phyloP scores from a whole-genome alignment of 1,140 invertebrate species.

The Ceratitis capitata region DNA sequence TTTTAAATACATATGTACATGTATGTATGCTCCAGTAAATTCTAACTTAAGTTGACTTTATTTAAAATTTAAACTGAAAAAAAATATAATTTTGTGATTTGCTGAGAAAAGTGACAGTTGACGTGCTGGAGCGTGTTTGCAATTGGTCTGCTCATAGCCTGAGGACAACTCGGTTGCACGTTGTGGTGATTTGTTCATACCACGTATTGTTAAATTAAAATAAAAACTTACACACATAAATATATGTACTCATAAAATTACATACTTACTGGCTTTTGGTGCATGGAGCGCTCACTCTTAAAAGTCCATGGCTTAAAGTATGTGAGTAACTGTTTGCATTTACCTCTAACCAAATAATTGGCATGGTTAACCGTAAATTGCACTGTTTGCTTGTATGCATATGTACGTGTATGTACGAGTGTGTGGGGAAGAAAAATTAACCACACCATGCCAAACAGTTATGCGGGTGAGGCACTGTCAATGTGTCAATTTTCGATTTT shows the following conservation, averaged over 20 bases:
- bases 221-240: background rate
- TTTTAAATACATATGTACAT: background rate
- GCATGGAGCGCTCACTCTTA: background rate
- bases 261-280: background rate
- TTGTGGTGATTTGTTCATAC: background rate
- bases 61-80: no score
- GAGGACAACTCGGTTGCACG: background rate
- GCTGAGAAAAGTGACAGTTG: conserved; percentile 12
- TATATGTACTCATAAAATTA: background rate
- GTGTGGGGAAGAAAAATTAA: background rate
- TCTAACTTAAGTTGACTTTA: background rate
- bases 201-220: no score
- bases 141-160: background rate
- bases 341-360: background rate
- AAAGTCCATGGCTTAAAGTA: background rate
- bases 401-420: background rate
- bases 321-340: background rate
- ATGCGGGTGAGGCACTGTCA: background rate
- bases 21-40: background rate
- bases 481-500: conserved; percentile 11
- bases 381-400: background rate
- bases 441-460: background rate
- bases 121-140: background rate
- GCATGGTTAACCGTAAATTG: conserved; percentile 2
- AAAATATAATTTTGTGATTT: background rate